Evolutionary conservation across 2,797 vertebrate genomes (phyloP), one percentile per base, ranked within the genome.

Genomic region (Macrochelys suwanniensis): DNA sequence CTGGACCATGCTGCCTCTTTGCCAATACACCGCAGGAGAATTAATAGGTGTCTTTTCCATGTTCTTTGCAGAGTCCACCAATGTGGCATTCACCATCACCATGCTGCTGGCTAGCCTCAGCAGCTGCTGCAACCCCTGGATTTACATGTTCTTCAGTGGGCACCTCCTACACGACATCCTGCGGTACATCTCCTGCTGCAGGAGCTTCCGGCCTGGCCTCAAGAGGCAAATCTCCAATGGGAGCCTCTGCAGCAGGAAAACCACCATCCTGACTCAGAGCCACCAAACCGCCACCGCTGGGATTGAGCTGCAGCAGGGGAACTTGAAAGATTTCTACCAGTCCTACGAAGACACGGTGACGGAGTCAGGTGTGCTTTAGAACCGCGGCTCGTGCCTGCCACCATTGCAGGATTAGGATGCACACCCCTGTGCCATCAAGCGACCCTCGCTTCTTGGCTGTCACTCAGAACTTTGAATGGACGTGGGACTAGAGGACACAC

Each of bases 81-180:
- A 98, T 0, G 96, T 97, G 95, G 97, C 97, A 56, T 98, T 98
- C 95, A 98, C 98, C 96, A 98, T 99, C 97, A 97, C 98, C 89
- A 98, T 98, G 98, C 98, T 98, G 79, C 85, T 98, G 97, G 98
- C 98, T 86, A 98, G 98, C 97, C 98, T 99, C 91, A 98, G 98
- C 98, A 98, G 98, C 97, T 98, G 98, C 97, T 98, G 98, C 95
- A 98, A 98, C 94, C 98, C 98, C 89, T 99, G 98, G 98, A 98
- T 99, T 85, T 99, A 98, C 96, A 98, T 98, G 98, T 97, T 97
- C 92, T 98, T 98, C 97, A 98, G 98, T 8, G 97, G 98, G 37
- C 98, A 98, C 88, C 97, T 98, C 33, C 89, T 98, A 50, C 97
- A 96, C 1, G 92, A 8, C 0, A 5, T 78, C 3, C 88, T 97